Evolutionary conservation across 2,888 invertebrate genomes (phyloP), one percentile per base, ranked within the genome.

Genomic region (Drosophila subquinaria): DNA sequence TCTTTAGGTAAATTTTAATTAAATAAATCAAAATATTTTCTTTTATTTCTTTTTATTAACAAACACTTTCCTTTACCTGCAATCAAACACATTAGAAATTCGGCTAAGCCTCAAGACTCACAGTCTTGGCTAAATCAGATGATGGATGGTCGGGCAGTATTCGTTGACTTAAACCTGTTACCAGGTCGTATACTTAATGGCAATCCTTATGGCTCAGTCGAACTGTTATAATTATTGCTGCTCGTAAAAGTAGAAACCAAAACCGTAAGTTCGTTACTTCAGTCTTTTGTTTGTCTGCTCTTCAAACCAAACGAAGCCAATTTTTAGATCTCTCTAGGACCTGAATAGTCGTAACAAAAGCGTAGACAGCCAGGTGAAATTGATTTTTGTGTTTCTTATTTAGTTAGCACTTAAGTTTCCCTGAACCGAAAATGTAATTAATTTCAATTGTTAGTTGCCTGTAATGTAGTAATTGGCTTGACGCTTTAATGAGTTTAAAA

Each of bases 141-240:
- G 73, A 73, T 66, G 35, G 15, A 52, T 81, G 64, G 62, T 3
- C 59, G 57, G 47, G 43, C 45, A 42, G 51, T 61, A 64, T 77
- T 64, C 50, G 57, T 52, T 47, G 52, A 42, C 57, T 65, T 43
- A 56, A 30, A 50, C 23, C 57, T 57, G 68, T 50, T 52, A 56
- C 65, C 69, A 66, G 57, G 61, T 74, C 71, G 68, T 77, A 69
- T 69, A 77, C 73, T 55, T 59, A 57, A 70, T 57, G 50, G 59
- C 65, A 42, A 59, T 65, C 20, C 43, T 38, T 61, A 48, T 27
- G n/a, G 36, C 40, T 47, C 43, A 38, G 53, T 59, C 43, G 52
- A 53, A 59, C 57, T 60, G 35, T 63, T 60, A 59, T 51, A 69
- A 71, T 50, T 61, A 57, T 70, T 56, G 30, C 45, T 55, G 51